Percentiles rank a stretch among this genome's conserved stretches.
phyloP scores from a whole-genome alignment of 1,140 invertebrate genomes.

The Idris sp. region DNA sequence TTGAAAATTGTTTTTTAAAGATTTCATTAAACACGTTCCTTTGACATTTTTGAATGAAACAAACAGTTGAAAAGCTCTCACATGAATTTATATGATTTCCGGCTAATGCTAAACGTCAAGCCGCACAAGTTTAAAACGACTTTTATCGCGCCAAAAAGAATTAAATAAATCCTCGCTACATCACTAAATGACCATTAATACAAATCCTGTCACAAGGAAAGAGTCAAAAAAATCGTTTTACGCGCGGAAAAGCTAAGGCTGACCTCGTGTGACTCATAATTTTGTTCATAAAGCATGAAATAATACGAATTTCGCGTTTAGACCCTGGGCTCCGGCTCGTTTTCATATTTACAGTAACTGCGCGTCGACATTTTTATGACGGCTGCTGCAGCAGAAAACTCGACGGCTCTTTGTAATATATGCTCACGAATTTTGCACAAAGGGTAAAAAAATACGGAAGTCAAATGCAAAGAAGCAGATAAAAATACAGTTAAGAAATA shows the following conservation, averaged over 20 bases:
- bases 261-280: conserved; percentile 48
- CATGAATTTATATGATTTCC: conserved; percentile 46
- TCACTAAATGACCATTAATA: conserved; percentile 41
- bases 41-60: too few species aligned
- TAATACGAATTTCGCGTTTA: conserved; percentile 49
- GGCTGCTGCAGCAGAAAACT: conserved; percentile 19
- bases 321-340: conserved; percentile 41
- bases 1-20: too few species aligned
- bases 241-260: too few species aligned
- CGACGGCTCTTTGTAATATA: conserved; percentile 43
- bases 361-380: conserved; percentile 42
- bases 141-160: conserved; percentile 29
- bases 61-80: too few species aligned
- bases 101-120: conserved; percentile 34
- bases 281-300: conserved; percentile 49
- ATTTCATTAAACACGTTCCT: too few species aligned
- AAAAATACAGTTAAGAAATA: conserved; percentile 37
- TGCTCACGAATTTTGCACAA: conserved; percentile 20
- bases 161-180: conserved; percentile 53
- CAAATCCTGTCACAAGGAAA: conserved; percentile 29
- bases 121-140: conserved; percentile 35
- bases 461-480: conserved; percentile 12
- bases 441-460: conserved; percentile 22
- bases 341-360: conserved; percentile 57
- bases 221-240: conserved; percentile 27